Base-by-base conservation (phyloP, 1,140 invertebrate genomes). In the Orius insidiosus region DNA sequence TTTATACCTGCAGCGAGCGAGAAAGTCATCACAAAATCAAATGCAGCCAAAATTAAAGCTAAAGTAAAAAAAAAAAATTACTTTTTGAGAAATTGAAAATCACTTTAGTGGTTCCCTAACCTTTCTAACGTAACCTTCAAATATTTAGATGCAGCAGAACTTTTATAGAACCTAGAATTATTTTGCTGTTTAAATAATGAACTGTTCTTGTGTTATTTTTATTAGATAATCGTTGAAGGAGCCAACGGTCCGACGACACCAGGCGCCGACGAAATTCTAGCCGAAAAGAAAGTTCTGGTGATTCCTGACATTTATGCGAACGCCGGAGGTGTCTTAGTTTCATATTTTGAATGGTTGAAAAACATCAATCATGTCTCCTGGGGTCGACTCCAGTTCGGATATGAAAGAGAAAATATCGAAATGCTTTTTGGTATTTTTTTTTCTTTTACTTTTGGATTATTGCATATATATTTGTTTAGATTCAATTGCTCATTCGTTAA, bases 301-400 rank as follows among this genome's bases (percentile, higher is more conserved):
- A 74, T 93, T 45, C 88, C 88, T 9, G 87, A 92, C 32, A 48
- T 52, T 15, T 49, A 45, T 15, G 41, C 43, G 3, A 52, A 49
- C 33, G 50, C 37, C n/a, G 50, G 50, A 11, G 83, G 85, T 62
- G 85, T 89, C 13, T 85, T 86, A 0, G 85, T 89, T 1, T 89
- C 85, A 5, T 94, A 87, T 62, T 89, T 93, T 61, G 89, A 93
- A 59, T 90, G 81, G 76, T 63, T 93, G 31, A 93, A 93, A 63
- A 92, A 93, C 60, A 64, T 93, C 6, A 90, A 85, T 56, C 85
- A 90, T 59, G 83, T 87, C 14, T 85, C 81, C 50, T 92, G 81
- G 61, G 88, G 87, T 2, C 73, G 85, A 53, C 67, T 93, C 33
- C 80, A 80, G 13, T 88, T 88, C 60, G 87, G 86, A 59, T 85